phyloP scores from a whole-genome alignment of 2,888 invertebrate genomes.

The Hemaris fuciformis region DNA sequence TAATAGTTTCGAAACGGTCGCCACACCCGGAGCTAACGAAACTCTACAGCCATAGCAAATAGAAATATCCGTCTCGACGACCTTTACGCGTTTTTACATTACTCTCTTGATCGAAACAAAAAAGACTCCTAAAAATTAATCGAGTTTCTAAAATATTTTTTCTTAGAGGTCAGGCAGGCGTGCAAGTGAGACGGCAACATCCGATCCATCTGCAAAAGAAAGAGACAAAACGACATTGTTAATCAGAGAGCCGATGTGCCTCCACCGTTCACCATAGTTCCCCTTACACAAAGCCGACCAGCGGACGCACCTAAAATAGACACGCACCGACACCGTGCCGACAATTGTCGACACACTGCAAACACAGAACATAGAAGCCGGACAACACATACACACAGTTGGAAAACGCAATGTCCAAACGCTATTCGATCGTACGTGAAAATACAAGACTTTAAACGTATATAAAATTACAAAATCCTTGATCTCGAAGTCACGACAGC shows the following conservation, averaged over 20 bases:
- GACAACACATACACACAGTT: slow-evolving; percentile 24
- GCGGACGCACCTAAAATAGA: slow-evolving; percentile 39
- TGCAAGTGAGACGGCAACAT: slow-evolving; percentile 47
- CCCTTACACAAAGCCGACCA: slow-evolving; percentile 58
- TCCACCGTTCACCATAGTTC: slow-evolving; percentile 59
- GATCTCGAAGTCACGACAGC: slow-evolving; percentile 41
- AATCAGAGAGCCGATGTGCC: slow-evolving; percentile 48
- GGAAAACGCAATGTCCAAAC: not conserved
- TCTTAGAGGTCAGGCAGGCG: slow-evolving; percentile 18
- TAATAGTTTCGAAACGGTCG: not conserved
- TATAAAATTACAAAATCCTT: slow-evolving; percentile 30
- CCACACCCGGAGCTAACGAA: not conserved
- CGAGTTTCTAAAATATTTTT: not conserved
- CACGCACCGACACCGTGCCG: slow-evolving; percentile 45
- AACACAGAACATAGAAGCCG: slow-evolving; percentile 28
- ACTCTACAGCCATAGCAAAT: not conserved
- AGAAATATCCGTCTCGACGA: slow-evolving; percentile 15
- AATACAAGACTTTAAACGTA: not conserved
- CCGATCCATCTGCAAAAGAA: slow-evolving; percentile 70
- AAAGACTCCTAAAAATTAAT: not conserved
- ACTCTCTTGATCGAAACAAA: slow-evolving; percentile 25
- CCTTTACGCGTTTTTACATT: not conserved
- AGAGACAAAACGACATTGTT: slow-evolving; percentile 70
- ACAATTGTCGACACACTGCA: slow-evolving; percentile 58
- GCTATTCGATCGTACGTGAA: not conserved